Base-by-base conservation (phyloP, 2,113 vertebrate genomes). In the Pedionomus torquatus region DNA sequence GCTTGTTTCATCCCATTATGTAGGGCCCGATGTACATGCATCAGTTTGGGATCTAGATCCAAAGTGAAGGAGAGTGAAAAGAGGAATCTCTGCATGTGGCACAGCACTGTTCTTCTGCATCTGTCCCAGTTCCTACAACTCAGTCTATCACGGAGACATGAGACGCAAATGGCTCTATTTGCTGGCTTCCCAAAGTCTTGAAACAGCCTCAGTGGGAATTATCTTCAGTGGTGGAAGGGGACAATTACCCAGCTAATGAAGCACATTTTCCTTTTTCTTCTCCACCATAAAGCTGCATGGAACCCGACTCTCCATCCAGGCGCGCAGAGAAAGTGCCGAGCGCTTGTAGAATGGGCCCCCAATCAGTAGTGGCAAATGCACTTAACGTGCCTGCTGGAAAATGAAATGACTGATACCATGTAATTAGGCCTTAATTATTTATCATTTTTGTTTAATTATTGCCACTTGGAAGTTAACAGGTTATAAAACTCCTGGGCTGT, bases 351-450 rank as follows among this genome's bases (percentile, higher is more conserved):
- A 89, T 33, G 89, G 96, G 93, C 93, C 84, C 91, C 93, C 11
- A 49, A 77, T 93, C 80, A 69, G 93, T 13, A 97, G 92, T 94
- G 97, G 97, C 93, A 94, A 95, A 98, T 15, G 87, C 93, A 95
- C 95, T 95, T 84, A 95, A 90, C 30, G 9, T 77, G 82, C 76
- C 72, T 89, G 82, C 96, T 95, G 95, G 94, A 97, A 98, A 98
- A 97, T 97, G 96, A 97, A 98, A 98, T 98, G 98, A 98, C 97
- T 96, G 96, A 98, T 98, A 97, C 95, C 94, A 95, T 97, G 95
- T 97, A 98, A 98, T 98, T 98, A 98, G 97, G 63, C 93, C 97
- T 98, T 98, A 98, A 98, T 98, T 98, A 98, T 98, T 98, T 98
- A 98, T 98, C 98, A 98, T 98, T 98, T 98, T 98, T 98, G 97